These are phyloP conservation scores for Cydia amplana DNA, from an alignment of 1,140 invertebrate species.

Conservation along the genomic window DNA sequence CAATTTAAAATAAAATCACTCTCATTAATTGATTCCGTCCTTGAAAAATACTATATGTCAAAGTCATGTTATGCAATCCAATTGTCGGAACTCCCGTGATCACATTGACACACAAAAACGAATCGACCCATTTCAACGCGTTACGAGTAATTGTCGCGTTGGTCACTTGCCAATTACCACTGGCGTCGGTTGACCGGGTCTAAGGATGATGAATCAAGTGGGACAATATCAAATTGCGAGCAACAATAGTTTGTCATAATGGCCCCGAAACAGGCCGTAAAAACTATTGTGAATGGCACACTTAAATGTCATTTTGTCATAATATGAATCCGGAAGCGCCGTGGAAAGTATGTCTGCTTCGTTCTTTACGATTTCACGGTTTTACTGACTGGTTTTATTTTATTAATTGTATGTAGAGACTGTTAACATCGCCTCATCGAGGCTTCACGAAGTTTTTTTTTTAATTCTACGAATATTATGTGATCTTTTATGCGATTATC, in stretches of 20 bases:
- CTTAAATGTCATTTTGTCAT: not conserved
- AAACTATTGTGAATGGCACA: not conserved
- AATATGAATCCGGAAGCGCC: not conserved
- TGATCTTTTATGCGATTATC: too few relatives aligned
- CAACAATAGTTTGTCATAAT: not conserved
- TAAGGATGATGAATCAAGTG: conserved; percentile 24
- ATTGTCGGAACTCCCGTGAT: conserved; percentile 3
- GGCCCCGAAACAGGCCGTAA: not conserved
- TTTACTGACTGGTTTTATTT: not conserved
- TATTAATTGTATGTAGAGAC: not conserved
- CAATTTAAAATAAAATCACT: not conserved
- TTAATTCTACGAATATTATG: too few relatives aligned
- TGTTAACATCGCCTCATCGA: not conserved
- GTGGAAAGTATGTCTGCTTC: not conserved
- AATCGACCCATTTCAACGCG: conserved; percentile 1
- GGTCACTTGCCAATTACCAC: conserved; percentile 24
- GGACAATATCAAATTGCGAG: conserved; percentile 1
- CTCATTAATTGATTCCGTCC: not conserved
- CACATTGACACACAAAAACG: conserved; percentile 18
- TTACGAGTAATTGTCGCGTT: conserved; percentile 11
- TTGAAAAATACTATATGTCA: conserved; percentile 2
- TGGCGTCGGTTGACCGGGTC: conserved; percentile 20
- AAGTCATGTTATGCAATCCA: conserved; percentile 17
- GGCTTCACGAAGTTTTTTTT: too few relatives aligned
- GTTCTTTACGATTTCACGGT: not conserved